Evolutionary conservation across 2,888 invertebrate genomes (phyloP).

Genomic region (Euphydryas editha): DNA sequence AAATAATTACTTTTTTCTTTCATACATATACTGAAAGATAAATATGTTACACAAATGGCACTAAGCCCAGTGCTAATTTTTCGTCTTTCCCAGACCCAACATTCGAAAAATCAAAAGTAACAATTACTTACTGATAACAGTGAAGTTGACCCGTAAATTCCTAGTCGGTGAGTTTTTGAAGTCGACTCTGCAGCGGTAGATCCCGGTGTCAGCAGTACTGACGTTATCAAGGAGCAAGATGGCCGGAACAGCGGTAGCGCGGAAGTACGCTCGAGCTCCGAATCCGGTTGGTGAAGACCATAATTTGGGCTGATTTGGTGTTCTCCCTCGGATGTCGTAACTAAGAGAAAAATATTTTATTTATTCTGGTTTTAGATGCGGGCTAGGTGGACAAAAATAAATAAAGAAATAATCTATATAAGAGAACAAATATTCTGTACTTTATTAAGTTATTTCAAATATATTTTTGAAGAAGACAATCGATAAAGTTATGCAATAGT

Average conservation of each 20-base stretch:
- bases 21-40: no score
- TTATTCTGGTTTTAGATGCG: no score
- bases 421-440: no score
- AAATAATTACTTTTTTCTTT: no score
- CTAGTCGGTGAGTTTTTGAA: constrained; percentile 95
- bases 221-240: constrained; percentile 90
- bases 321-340: constrained; percentile 90
- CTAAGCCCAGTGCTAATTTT: no score
- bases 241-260: constrained; percentile 88
- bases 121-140: constrained; percentile 91
- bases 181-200: constrained; percentile 95
- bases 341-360: constrained; percentile 63
- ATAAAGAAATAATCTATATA: no score
- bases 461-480: no score
- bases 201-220: constrained; percentile 89
- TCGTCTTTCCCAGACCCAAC: no score
- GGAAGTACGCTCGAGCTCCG: constrained; percentile 90
- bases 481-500: no score
- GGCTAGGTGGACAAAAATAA: no score
- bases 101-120: not conserved
- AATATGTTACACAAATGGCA: no score
- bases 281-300: constrained; percentile 91
- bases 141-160: constrained; percentile 93
- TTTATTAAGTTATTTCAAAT: no score
- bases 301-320: constrained; percentile 89